A percentile compares a stretch with the other conserved stretches of the same genome.
Evolutionary conservation across 2,888 invertebrate genomes (phyloP).

Genomic region (Acanthopleura granulata): DNA sequence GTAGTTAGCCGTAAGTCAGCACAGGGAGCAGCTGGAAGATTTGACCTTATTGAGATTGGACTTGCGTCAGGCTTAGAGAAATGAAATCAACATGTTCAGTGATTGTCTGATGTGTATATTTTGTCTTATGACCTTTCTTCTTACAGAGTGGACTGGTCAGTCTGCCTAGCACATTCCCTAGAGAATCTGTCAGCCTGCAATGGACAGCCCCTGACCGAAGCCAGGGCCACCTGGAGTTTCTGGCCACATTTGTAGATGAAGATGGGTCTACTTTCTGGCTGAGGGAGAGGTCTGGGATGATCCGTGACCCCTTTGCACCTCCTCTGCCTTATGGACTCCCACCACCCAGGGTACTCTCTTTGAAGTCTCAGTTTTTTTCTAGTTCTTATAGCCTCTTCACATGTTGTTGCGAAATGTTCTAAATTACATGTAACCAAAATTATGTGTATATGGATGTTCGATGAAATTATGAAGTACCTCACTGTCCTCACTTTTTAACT

Average conservation of each 20-base stretch:
- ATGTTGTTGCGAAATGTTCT: too few relatives aligned
- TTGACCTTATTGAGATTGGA: neutral
- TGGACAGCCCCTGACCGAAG: conserved; percentile 48
- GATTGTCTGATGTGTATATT: too few relatives aligned
- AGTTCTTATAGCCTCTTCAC: too few relatives aligned
- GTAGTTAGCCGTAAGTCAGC: too few relatives aligned
- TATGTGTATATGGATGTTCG: too few relatives aligned
- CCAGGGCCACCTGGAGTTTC: conserved; percentile 56
- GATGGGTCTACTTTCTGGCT: conserved; percentile 58
- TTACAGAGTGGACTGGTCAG: conserved; percentile 42
- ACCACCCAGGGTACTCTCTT: conserved; percentile 36
- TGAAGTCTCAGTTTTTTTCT: conserved; percentile 1
- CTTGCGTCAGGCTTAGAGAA: too few relatives aligned
- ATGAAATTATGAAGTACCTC: too few relatives aligned
- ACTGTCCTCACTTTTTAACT: too few relatives aligned
- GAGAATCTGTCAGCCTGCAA: conserved; percentile 41
- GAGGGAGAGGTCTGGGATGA: conserved; percentile 53
- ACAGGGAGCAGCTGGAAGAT: too few relatives aligned
- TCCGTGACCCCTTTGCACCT: conserved; percentile 45
- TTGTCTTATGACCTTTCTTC: neutral
- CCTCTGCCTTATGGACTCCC: conserved; percentile 38
- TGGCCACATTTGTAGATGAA: conserved; percentile 52
- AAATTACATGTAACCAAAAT: too few relatives aligned
- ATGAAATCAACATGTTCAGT: too few relatives aligned
- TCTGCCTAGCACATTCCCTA: conserved; percentile 31